Evolutionary conservation across 64 coral and sea anemone genomes (phyloP).

Genomic region (Trachythela sp.): DNA sequence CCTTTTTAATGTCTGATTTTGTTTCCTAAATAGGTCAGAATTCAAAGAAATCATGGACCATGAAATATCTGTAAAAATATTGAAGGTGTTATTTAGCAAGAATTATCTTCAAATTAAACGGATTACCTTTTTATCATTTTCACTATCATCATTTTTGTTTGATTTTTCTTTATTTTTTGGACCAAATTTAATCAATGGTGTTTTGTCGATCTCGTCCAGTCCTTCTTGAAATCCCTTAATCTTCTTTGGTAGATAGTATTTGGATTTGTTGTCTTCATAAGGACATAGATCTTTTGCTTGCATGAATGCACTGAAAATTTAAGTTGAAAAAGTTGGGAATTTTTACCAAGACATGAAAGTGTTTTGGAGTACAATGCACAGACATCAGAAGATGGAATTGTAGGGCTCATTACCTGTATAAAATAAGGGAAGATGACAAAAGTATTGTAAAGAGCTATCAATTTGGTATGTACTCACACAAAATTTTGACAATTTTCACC

Average conservation of each 20-base stretch:
- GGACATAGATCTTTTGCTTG: constrained; percentile 61
- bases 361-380: neutral
- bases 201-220: constrained; percentile 22
- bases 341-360: neutral
- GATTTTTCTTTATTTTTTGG: constrained; percentile 22
- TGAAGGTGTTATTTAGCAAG: no score
- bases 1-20: no score
- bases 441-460: no score
- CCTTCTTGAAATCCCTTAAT: constrained; percentile 21
- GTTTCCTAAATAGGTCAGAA: no score
- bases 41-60: no score
- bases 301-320: constrained; percentile 59
- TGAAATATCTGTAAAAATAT: no score
- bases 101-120: neutral
- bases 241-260: constrained; percentile 4
- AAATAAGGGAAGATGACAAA: no score
- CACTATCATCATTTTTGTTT: neutral
- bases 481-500: no score
- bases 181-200: constrained; percentile 15
- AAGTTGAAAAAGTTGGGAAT: no score
- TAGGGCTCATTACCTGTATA: no score
- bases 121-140: constrained; percentile 13
- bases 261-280: constrained; percentile 34
- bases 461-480: no score
- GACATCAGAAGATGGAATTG: no score